Base-by-base conservation (phyloP, 1,140 invertebrate genomes). In the Scaptomyza montana region DNA sequence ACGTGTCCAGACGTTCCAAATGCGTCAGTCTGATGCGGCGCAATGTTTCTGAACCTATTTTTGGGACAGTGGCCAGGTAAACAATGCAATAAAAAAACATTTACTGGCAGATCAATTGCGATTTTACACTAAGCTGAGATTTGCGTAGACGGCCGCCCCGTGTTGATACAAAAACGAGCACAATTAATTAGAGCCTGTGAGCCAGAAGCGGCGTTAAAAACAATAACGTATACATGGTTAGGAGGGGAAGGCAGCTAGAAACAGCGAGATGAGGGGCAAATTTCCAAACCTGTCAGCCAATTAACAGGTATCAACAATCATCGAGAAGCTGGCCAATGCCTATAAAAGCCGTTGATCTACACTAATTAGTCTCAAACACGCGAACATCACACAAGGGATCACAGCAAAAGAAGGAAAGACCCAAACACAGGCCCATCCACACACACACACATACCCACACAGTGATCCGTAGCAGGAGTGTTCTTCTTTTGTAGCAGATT, bases 101-200 rank as follows among this genome's bases (percentile, higher is more conserved):
- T 21, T 50, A 41, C 30, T 30, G 25, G 16, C 46, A 16, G 4
- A 33, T 54, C n/a, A 41, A 21, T 45, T 28, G 39, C 13, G 6
- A 13, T 13, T 69, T 79, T 73, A 54, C 77, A 80, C 56, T 74
- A 64, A 36, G 36, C 30, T 67, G 84, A 84, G 80, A 89, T 73
- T 89, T 89, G 61, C 84, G 84, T 89, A 89, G 64, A 49, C 78
- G 36, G 57, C 72, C 66, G 39, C 61, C 45, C 36, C 33, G 39
- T 55, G 30, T 65, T 41, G 61, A 69, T 80, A 55, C 69, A 33
- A 90, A 90, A 90, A 81, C 89, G 77, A 72, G 75, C 72, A 72
- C 89, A 90, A 90, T 90, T 90, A 90, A 90, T 90, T 90, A 90
- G 89, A 89, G 84, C 74, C 84, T 86, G 70, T 43, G n/a, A 10